A percentile compares a stretch with the other conserved stretches of the same genome.
Evolutionary conservation across 2,888 invertebrate genomes (phyloP).

Genomic region (Synergus laeviventris): DNA sequence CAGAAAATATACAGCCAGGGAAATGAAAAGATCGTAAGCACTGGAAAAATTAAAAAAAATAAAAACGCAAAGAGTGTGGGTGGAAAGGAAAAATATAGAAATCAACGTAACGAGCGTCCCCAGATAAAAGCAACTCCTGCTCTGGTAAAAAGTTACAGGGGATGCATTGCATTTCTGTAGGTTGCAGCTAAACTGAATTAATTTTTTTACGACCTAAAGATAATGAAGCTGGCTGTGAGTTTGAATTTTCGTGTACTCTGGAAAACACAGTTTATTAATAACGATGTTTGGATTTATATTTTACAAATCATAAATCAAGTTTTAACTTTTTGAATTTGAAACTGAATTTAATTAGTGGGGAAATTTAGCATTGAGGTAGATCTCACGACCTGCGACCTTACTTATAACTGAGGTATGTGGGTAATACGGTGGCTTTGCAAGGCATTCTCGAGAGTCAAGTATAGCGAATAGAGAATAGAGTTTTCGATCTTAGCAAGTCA

Average conservation of each 20-base stretch:
- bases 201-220: slow-evolving; percentile 7
- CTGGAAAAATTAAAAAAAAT: slow-evolving; percentile 12
- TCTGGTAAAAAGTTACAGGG: neutral
- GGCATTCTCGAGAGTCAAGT: slow-evolving; percentile 47
- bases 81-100: slow-evolving; percentile 12
- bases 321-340: neutral
- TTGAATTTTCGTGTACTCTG: neutral
- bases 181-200: slow-evolving; percentile 5
- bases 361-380: slow-evolving; percentile 23
- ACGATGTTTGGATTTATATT: no score
- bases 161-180: neutral
- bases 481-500: slow-evolving; percentile 72
- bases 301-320: neutral
- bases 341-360: neutral
- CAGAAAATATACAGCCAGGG: neutral
- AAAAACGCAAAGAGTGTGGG: neutral
- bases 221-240: neutral
- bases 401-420: slow-evolving; percentile 8
- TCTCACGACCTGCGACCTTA: slow-evolving; percentile 5
- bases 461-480: slow-evolving; percentile 52
- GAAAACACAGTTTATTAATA: neutral
- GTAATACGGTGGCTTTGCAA: slow-evolving; percentile 43
- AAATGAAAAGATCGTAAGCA: slow-evolving; percentile 18
- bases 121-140: slow-evolving; percentile 15
- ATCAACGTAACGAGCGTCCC: slow-evolving; percentile 11